phyloP scores from a whole-genome alignment of 2,888 invertebrate species.

The Flabesymbios commensalis region DNA sequence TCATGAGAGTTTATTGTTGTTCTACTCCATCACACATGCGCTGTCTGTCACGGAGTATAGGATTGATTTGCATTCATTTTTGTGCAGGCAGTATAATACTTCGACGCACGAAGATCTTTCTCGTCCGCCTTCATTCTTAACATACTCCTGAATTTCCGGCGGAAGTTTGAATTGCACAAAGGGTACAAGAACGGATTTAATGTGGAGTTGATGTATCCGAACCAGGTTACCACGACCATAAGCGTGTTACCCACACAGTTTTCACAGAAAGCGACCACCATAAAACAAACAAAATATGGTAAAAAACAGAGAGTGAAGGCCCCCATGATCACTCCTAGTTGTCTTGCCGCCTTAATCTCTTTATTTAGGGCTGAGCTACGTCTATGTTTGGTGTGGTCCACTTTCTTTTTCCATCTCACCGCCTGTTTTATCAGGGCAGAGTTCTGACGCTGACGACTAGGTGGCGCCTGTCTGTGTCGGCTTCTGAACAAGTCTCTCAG shows the following conservation, averaged over 20 bases:
- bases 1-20: no score
- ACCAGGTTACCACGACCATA: constrained; percentile 64
- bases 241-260: constrained; percentile 62
- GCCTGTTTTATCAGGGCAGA: constrained; percentile 25
- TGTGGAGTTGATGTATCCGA: constrained; percentile 65
- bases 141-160: constrained; percentile 60
- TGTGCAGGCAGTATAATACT: no score
- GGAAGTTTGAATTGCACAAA: constrained; percentile 64
- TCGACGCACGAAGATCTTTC: background rate
- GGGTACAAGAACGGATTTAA: constrained; percentile 66
- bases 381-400: constrained; percentile 7
- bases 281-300: constrained; percentile 68
- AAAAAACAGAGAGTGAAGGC: constrained; percentile 68
- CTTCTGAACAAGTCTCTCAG: background rate
- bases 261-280: constrained; percentile 65
- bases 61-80: no score
- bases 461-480: background rate
- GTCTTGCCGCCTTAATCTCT: constrained; percentile 66
- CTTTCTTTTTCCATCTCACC: constrained; percentile 50
- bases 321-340: constrained; percentile 68
- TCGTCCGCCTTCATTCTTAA: constrained; percentile 12
- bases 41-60: no score
- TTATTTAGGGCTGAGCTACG: constrained; percentile 45
- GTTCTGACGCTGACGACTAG: constrained; percentile 2
- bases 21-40: no score